Base-by-base conservation (phyloP, 2,797 vertebrate genomes). In the Chelon auratus region DNA sequence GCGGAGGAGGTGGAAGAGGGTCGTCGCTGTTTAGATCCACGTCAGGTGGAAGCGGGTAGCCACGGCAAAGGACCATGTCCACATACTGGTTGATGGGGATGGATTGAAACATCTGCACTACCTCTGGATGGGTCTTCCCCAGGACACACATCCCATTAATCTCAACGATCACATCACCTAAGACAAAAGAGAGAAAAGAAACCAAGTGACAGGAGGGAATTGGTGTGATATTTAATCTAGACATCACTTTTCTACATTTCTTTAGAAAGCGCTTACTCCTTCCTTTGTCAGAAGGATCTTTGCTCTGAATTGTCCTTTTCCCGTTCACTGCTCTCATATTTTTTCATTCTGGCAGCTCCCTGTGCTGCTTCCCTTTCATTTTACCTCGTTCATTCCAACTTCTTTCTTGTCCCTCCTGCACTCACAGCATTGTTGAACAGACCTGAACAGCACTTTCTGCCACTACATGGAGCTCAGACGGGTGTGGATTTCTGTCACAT, bases 91-190 rank as follows among this genome's bases (percentile, higher is more conserved):
- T 97, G 78, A 98, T 92, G 7, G 96, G 96, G 66, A 99, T 96
- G 55, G 97, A 95, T 48, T 97, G 97, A 90, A 99, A 99, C 96
- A 99, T 99, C 93, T 97, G 97, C 83, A 99, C 98, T 83, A 99
- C 98, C 87, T 99, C 97, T 60, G 97, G 97, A 66, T 99, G 98
- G 20, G 98, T 99, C 85, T 99, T 97, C n/a, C 98, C 98, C 62
- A 99, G 95, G 70, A 99, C 98, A 68, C 97, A 98, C 18, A 84
- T 93, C 60, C 97, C 96, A 48, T 99, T 99, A 79, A 99, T 98
- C 90, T 99, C 97, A 62, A 98, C 97, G 4, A 99, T 99, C 67
- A 99, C 97, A 26, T 99, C 98, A 64, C 98, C 98, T 91, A 12
- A 56, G 52, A 70, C 11, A 53, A 40, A 58, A 43, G 15, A 0